phyloP scores from a whole-genome alignment of 2,888 invertebrate species.

The Pyrrhia umbra region DNA sequence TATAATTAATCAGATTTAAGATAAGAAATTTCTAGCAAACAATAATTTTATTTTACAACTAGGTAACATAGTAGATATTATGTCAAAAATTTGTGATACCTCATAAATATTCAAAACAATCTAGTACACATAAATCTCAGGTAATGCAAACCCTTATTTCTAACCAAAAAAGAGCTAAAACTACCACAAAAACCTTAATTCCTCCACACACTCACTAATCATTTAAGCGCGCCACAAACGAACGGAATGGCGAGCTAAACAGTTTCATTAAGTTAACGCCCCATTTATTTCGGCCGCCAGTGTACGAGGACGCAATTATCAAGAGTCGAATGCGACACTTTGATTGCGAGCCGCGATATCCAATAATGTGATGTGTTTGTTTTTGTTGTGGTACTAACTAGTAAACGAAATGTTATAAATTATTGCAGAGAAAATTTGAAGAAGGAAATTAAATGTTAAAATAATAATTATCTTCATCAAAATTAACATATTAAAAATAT shows the following conservation, averaged over 20 bases:
- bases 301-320: slow-evolving; percentile 62
- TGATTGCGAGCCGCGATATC: slow-evolving; percentile 50
- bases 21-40: too few relatives aligned
- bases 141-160: background rate
- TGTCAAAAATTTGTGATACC: too few relatives aligned
- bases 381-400: slow-evolving; percentile 8
- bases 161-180: background rate
- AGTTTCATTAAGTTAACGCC: slow-evolving; percentile 55
- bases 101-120: background rate
- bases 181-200: slow-evolving; percentile 4
- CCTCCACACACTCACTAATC: slow-evolving; percentile 27
- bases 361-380: slow-evolving; percentile 31
- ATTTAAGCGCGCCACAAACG: slow-evolving; percentile 39
- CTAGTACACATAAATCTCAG: background rate
- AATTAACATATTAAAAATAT: too few relatives aligned
- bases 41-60: too few relatives aligned
- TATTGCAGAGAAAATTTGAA: too few relatives aligned
- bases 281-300: slow-evolving; percentile 54
- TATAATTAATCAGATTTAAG: too few relatives aligned
- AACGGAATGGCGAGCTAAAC: slow-evolving; percentile 46
- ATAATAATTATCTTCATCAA: too few relatives aligned
- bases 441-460: too few relatives aligned
- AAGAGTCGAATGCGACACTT: slow-evolving; percentile 55
- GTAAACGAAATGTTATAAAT: too few relatives aligned
- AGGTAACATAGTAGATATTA: too few relatives aligned